A percentile compares a stretch with the other conserved stretches of the same genome.
phyloP scores from a whole-genome alignment of 2,888 invertebrate genomes.

The Halictus quadricinctus region DNA sequence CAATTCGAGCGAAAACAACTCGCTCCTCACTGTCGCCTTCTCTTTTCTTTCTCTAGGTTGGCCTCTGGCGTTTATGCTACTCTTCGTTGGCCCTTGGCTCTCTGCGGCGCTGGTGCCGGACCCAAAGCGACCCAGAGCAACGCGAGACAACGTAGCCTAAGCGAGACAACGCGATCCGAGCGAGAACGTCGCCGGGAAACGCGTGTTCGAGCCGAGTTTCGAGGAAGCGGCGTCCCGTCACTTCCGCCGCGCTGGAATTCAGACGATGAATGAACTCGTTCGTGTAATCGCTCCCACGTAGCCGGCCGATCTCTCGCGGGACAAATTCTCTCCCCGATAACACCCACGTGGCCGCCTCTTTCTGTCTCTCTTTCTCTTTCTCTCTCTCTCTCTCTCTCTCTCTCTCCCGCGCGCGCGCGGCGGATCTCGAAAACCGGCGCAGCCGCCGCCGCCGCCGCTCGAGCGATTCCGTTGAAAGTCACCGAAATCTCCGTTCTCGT shows the following conservation, averaged over 20 bases:
- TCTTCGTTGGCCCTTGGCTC: neutral
- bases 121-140: neutral
- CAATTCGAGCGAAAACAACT: neutral
- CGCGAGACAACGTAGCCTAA: neutral
- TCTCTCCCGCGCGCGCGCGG: neutral
- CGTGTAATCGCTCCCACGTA: constrained; percentile 66
- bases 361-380: neutral
- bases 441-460: neutral
- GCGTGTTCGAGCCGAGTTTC: constrained; percentile 36
- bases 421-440: constrained; percentile 4
- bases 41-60: neutral
- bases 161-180: neutral
- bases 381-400: too few species aligned
- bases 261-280: constrained; percentile 71
- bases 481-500: neutral
- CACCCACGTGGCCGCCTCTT: constrained; percentile 64
- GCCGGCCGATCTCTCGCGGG: constrained; percentile 58
- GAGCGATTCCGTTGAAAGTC: neutral
- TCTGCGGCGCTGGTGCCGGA: neutral
- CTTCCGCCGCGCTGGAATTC: constrained; percentile 70
- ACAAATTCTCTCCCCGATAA: constrained; percentile 62
- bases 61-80: neutral
- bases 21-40: neutral
- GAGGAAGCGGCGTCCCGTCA: constrained; percentile 64
- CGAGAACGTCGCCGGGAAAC: neutral